phyloP scores from a whole-genome alignment of 2,113 vertebrate species.

The Phodopus roborovskii region DNA sequence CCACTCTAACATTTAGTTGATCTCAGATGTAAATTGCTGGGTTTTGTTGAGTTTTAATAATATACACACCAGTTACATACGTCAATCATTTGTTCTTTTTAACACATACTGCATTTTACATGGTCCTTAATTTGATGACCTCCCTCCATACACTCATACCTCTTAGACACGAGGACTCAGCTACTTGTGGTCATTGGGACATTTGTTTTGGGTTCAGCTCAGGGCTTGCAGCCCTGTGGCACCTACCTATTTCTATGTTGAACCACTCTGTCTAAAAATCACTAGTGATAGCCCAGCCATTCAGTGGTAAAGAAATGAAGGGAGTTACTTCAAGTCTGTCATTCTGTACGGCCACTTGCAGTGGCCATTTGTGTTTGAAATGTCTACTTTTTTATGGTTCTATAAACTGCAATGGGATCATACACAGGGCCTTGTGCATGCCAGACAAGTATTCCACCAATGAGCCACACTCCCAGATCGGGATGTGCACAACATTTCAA shows the following conservation, averaged over 20 bases:
- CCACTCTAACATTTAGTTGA: background rate
- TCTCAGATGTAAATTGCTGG: background rate
- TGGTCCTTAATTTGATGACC: background rate
- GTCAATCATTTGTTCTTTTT: background rate
- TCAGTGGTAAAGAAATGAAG: background rate
- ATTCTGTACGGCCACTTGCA: background rate
- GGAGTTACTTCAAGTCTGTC: background rate
- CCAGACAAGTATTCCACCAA: background rate
- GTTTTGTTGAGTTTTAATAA: background rate
- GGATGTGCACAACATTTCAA: constrained; percentile 8
- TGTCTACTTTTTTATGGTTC: background rate
- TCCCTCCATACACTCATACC: background rate
- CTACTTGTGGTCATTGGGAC: background rate
- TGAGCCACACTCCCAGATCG: background rate
- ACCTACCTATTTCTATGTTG: background rate
- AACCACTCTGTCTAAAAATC: background rate
- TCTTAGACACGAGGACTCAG: background rate
- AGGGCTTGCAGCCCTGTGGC: background rate
- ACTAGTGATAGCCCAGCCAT: background rate
- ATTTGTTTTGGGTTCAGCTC: background rate
- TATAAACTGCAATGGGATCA: background rate
- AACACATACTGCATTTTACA: background rate
- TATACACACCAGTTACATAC: background rate
- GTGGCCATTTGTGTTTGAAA: constrained; percentile 5
- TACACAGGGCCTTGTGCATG: background rate